These are phyloP conservation scores for Hypercompe scribonia DNA, from an alignment of 2,888 invertebrate species.

Conservation along the genomic window DNA sequence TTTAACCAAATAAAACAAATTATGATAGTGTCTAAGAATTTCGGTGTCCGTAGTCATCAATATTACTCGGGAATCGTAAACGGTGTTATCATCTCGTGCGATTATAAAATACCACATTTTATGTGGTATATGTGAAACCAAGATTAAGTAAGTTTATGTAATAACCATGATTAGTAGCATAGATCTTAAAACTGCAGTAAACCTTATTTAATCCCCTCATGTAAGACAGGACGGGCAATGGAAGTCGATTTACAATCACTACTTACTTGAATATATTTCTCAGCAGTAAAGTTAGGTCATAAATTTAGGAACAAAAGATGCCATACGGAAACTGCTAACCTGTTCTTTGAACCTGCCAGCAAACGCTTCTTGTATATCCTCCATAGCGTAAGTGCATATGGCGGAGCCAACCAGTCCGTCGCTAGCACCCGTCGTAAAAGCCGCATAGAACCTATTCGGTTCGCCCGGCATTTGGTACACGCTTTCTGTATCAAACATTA, in stretches of 20 bases:
- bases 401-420: constrained; percentile 90
- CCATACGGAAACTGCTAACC: constrained; percentile 54
- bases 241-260: background rate
- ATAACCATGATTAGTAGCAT: background rate
- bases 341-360: constrained; percentile 90
- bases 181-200: background rate
- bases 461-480: constrained; percentile 89
- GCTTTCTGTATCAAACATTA: constrained; percentile 82
- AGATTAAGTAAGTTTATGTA: background rate
- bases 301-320: constrained; percentile 14
- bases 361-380: constrained; percentile 89
- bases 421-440: constrained; percentile 89
- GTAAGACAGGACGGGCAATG: background rate
- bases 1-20: too few relatives aligned
- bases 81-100: background rate
- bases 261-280: background rate
- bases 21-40: too few relatives aligned
- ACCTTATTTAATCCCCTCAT: background rate
- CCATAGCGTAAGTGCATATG: constrained; percentile 89
- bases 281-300: background rate
- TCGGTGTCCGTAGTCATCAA: too few relatives aligned
- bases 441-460: constrained; percentile 88
- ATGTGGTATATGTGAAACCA: too few relatives aligned
- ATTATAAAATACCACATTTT: background rate
- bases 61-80: too few relatives aligned